These are phyloP conservation scores for Colossoma macropomum DNA, from an alignment of 2,113 vertebrate species.

Conservation along the genomic window DNA sequence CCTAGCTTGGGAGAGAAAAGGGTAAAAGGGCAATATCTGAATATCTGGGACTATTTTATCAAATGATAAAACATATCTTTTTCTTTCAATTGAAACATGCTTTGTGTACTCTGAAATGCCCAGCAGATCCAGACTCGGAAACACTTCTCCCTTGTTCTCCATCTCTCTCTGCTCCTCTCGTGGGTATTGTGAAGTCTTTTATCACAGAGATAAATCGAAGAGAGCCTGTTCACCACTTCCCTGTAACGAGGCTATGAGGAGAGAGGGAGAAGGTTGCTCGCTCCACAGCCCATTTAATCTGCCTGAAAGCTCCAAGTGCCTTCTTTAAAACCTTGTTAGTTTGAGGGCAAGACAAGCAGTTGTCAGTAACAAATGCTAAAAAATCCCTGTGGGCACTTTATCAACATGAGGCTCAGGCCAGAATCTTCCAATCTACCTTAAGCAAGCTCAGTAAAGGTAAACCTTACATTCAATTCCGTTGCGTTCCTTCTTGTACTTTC, in stretches of 20 bases:
- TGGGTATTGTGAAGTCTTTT: constrained; percentile 53
- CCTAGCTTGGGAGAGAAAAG: neutral
- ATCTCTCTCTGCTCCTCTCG: constrained; percentile 47
- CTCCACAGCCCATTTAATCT: constrained; percentile 29
- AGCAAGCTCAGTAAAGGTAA: neutral
- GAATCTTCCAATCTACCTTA: neutral
- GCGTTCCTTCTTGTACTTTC: neutral
- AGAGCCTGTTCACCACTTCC: constrained; percentile 44
- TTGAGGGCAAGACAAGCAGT: constrained; percentile 43
- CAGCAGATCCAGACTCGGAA: constrained; percentile 36
- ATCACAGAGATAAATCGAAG: constrained; percentile 54
- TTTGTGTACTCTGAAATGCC: constrained; percentile 17
- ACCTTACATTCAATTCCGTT: neutral
- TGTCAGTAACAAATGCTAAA: constrained; percentile 58
- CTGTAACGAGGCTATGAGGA: constrained; percentile 48
- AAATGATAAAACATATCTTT: constrained; percentile 24
- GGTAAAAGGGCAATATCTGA: constrained; percentile 22
- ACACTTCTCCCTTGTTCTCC: constrained; percentile 39
- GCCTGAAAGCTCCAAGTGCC: constrained; percentile 60
- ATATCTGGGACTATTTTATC: constrained; percentile 38
- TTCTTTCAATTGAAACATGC: constrained; percentile 34
- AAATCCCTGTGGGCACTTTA: constrained; percentile 14
- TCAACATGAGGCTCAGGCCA: constrained; percentile 1
- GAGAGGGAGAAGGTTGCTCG: constrained; percentile 37
- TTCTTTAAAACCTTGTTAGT: constrained; percentile 63